phyloP scores from a whole-genome alignment of 2,113 vertebrate species.

The Brachionichthys hirsutus region DNA sequence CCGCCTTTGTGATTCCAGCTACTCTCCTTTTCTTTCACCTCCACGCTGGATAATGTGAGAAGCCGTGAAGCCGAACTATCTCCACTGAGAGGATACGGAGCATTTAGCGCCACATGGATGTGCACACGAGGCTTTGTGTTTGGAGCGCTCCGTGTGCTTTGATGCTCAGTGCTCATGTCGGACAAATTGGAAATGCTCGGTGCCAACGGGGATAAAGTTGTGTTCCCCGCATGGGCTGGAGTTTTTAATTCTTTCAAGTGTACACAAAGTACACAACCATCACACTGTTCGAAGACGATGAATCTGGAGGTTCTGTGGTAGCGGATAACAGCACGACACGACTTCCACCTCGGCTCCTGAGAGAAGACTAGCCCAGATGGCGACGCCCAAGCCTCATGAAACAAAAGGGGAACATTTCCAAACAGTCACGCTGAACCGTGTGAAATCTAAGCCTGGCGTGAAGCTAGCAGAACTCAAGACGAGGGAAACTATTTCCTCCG shows the following conservation, averaged over 20 bases:
- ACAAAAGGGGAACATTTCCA: too few species aligned
- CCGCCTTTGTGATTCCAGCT: slow-evolving; percentile 3
- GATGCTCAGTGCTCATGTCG: neutral
- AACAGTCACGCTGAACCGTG: too few species aligned
- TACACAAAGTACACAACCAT: too few species aligned
- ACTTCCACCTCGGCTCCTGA: too few species aligned
- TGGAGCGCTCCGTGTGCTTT: neutral
- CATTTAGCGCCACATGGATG: neutral
- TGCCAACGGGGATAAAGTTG: neutral
- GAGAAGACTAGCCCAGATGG: too few species aligned
- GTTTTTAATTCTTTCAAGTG: neutral
- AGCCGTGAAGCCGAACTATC: slow-evolving; percentile 3
- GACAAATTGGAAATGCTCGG: neutral
- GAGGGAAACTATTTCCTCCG: too few species aligned
- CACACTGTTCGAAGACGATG: neutral
- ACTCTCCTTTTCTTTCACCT: neutral
- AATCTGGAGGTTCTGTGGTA: too few species aligned
- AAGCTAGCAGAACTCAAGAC: too few species aligned
- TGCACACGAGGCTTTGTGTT: slow-evolving; percentile 2
- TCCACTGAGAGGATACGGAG: neutral
- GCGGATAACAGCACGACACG: too few species aligned
- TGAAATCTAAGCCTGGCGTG: too few species aligned
- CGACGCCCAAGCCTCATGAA: too few species aligned
- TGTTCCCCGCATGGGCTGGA: neutral
- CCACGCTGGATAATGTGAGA: neutral